Base-by-base conservation (phyloP, 2,113 vertebrate genomes). In the Sclerurus mexicanus region DNA sequence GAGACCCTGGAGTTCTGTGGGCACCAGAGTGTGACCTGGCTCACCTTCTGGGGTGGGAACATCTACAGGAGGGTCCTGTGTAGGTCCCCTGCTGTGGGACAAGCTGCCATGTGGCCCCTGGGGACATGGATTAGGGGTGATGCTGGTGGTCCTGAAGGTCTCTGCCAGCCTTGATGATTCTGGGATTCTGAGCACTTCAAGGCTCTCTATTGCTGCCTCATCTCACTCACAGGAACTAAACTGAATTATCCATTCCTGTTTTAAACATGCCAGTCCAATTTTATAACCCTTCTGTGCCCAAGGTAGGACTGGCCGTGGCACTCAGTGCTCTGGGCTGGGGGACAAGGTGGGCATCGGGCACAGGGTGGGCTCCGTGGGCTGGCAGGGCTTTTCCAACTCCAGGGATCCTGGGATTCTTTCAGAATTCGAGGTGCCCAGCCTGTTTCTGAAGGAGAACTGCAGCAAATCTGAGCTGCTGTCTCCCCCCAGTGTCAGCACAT, bases 401-500 rank as follows among this genome's bases (percentile, higher is more conserved):
- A 5, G 40, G 8, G 7, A 71, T 55, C 0, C 4, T 1, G 66
- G 47, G 21, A 66, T 73, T 58, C 67, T 19, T 7, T 5, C 31
- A n/a, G 47, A 59, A 20, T 78, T 52, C 2, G 0, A 94, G 27
- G 27, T 67, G 7, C 22, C 30, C 23, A 8, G 8, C 22, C 30
- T 18, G 10, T 58, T 84, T 42, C 35, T 71, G 73, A 63, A 77
- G 4, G 46, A 37, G 59, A 49, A 35, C n/a, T 3, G 56, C 71
- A 88, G 71, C 19, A 93, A 96, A 93, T 59, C 52, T 78, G 89
- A 96, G 95, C 91, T 56, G 86, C 56, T 95, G 91, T 95, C 95
- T 93, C 95, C 95, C 96, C 92, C 96, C 89, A 89, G 96, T 78
- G 95, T 90, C 93, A 53, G 74, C 63, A 85, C 39, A 25, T n/a